These are phyloP conservation scores for Columba guinea DNA, from an alignment of 2,797 vertebrate genomes.

Conservation along the genomic window DNA sequence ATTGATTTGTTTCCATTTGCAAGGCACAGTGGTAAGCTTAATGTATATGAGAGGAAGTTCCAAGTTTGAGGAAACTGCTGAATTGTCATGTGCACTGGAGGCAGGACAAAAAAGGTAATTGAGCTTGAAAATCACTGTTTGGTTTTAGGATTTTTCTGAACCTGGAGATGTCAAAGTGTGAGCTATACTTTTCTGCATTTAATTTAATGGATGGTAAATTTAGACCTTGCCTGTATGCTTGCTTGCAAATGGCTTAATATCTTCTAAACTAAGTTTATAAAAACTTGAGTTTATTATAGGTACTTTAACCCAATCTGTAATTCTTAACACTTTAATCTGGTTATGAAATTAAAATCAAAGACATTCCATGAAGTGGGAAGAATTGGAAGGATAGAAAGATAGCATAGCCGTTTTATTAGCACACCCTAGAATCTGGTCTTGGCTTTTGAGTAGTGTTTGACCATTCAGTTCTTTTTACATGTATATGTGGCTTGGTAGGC, in stretches of 20 bases:
- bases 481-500: background rate
- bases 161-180: background rate
- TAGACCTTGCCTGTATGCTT: background rate
- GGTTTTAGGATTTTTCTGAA: slow-evolving; percentile 17
- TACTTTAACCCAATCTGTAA: slow-evolving; percentile 3
- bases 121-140: slow-evolving; percentile 19
- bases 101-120: slow-evolving; percentile 10
- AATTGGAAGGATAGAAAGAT: background rate
- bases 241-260: background rate
- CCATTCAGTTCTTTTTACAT: background rate
- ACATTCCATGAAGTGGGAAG: background rate
- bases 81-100: background rate
- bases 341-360: background rate
- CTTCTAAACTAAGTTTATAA: background rate
- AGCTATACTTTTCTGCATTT: background rate
- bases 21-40: background rate
- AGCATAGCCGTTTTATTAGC: background rate
- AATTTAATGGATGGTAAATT: background rate
- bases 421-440: background rate
- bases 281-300: background rate
- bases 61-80: slow-evolving; percentile 34
- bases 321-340: background rate
- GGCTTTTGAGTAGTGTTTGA: background rate
- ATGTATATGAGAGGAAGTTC: background rate
- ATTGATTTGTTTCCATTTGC: background rate